Evolutionary conservation across 2,888 invertebrate genomes (phyloP), one percentile per base, ranked within the genome.

Genomic region (Drepanosiphum platanoidis): DNA sequence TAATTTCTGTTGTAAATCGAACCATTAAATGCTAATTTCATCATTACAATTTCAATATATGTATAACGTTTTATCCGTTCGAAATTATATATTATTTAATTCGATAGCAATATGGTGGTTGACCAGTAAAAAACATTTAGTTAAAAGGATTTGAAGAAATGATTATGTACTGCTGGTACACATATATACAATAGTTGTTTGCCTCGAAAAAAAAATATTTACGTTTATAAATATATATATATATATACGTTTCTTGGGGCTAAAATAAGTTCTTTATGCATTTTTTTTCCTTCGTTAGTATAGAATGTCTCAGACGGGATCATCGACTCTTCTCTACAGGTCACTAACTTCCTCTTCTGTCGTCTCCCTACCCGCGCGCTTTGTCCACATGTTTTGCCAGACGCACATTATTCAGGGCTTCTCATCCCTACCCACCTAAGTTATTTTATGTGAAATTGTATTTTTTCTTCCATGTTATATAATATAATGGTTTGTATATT

Each of bases 311-410:
- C 83, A 77, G 84, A 84, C 84, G 84, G 77, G 84, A 84, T 84
- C 84, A 84, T 84, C 84, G 84, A 84, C 84, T 84, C 84, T 75
- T 84, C 77, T 84, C 84, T 39, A 15, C 84, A 77, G 84, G 84
- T 84, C 84, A 84, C 84, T 84, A 84, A 84, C 84, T 84, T 84
- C 84, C 77, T 84, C 84, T 52, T 46, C 32, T 27, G 30, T 46
- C 74, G 30, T 46, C 74, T 39, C 61, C 58, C 83, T 22, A 52
- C 68, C 3, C 42, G 8, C 74, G 46, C 74, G 52, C 68, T 32
- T 75, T 34, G 58, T 77, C 58, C 68, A 39, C 75, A 18, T 58
- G 70, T n/a, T 66, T 36, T n/a, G 77, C 68, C 84, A 77, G 77
- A 84, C 84, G 5, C 68, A 27, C 52, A 18, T 39, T n/a, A 58